phyloP scores from a whole-genome alignment of 2,113 vertebrate genomes.

The Sturnira hondurensis region DNA sequence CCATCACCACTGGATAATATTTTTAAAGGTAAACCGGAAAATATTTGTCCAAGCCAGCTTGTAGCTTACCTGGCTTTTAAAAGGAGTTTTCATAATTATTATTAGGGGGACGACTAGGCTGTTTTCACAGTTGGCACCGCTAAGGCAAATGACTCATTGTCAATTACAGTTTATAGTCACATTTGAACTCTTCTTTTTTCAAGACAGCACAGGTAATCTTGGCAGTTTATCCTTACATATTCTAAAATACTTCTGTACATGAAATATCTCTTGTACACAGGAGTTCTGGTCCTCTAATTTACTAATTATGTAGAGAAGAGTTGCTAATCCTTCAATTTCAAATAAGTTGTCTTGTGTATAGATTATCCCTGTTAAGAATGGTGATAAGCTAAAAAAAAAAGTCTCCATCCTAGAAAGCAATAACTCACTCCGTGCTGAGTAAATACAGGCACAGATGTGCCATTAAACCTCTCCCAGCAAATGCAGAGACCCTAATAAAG shows the following conservation, averaged over 20 bases:
- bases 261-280: slow-evolving; percentile 24
- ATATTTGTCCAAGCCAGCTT: slow-evolving; percentile 31
- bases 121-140: slow-evolving; percentile 54
- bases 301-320: slow-evolving; percentile 27
- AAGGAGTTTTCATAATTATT: slow-evolving; percentile 63
- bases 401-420: slow-evolving; percentile 11
- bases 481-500: neutral
- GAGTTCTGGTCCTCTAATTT: slow-evolving; percentile 37
- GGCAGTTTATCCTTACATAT: slow-evolving; percentile 58
- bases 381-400: neutral
- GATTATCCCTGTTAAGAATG: slow-evolving; percentile 2
- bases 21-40: slow-evolving; percentile 44
- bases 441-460: neutral
- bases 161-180: slow-evolving; percentile 75
- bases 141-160: slow-evolving; percentile 61
- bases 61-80: slow-evolving; percentile 42
- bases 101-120: slow-evolving; percentile 60
- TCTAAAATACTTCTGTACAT: slow-evolving; percentile 50
- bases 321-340: slow-evolving; percentile 24
- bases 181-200: slow-evolving; percentile 61
- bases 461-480: neutral
- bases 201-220: slow-evolving; percentile 64
- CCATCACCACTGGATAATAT: neutral
- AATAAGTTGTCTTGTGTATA: neutral
- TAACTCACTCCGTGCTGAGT: neutral